phyloP scores from a whole-genome alignment of 1,140 invertebrate genomes.

The Hestina assimilis region DNA sequence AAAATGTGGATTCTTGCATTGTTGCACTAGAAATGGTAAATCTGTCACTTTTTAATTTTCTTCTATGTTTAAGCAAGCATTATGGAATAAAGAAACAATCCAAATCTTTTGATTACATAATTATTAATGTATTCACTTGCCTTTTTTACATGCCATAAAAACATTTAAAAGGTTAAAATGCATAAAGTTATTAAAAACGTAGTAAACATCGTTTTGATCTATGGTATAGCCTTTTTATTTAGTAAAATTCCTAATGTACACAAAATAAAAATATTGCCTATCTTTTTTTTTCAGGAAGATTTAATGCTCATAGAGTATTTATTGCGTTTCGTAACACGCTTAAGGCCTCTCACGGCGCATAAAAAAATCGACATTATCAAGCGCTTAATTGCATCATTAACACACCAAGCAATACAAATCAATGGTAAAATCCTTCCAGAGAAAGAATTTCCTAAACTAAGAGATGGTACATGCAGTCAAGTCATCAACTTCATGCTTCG shows the following conservation, averaged over 20 bases:
- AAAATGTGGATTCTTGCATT: constrained; percentile 81
- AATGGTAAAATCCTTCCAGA: constrained; percentile 77
- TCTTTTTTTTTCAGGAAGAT: constrained; percentile 76
- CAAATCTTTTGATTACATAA: too few relatives aligned
- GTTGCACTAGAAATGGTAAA: constrained; percentile 81
- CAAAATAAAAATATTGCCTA: neutral
- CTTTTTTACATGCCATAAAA: neutral
- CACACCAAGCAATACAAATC: constrained; percentile 82
- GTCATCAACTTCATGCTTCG: constrained; percentile 61
- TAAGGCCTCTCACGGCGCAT: constrained; percentile 80
- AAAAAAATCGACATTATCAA: constrained; percentile 80
- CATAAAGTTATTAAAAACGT: neutral
- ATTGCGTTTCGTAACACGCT: constrained; percentile 83
- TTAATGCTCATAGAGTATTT: constrained; percentile 86
- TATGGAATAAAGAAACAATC: too few relatives aligned
- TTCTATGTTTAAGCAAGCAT: too few relatives aligned
- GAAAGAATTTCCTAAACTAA: constrained; percentile 49
- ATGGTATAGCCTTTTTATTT: too few relatives aligned
- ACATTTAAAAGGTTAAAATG: too few relatives aligned
- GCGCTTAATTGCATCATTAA: constrained; percentile 81
- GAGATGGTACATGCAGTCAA: constrained; percentile 61
- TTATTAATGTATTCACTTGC: neutral
- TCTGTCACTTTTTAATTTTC: too few relatives aligned
- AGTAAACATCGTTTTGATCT: neutral
- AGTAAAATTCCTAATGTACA: too few relatives aligned